Percentiles rank a stretch among this genome's conserved stretches.
Conservation (phyloP, 2,113 vertebrate genomes). For the Sinosuthora webbiana region DNA sequence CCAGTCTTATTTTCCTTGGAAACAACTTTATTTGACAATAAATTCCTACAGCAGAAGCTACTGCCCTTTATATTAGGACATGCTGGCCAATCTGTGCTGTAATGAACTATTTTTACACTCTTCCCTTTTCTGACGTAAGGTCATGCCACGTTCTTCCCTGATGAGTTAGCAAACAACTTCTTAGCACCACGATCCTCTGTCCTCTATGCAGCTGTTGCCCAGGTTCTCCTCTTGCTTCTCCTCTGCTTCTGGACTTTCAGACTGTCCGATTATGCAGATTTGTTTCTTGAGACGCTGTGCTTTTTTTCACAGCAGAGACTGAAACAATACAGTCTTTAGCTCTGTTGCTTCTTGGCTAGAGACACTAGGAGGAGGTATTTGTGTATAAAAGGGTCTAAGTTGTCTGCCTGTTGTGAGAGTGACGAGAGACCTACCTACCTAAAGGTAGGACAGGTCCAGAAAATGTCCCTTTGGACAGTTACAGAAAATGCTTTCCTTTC, state of each 20-base stretch:
- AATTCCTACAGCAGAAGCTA: neutral
- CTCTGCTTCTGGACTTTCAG: neutral
- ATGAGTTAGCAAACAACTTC: neutral
- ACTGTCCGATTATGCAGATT: neutral
- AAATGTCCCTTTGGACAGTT: neutral
- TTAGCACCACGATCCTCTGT: neutral
- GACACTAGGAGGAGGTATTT: neutral
- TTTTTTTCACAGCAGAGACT: neutral
- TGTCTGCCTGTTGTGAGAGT: neutral
- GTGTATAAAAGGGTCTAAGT: neutral
- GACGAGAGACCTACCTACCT: neutral
- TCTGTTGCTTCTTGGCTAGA: neutral
- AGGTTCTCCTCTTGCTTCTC: neutral
- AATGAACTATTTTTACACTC: slow-evolving; percentile 40
- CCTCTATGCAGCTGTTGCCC: neutral
- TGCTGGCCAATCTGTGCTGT: neutral
- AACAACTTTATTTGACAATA: neutral
- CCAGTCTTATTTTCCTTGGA: neutral
- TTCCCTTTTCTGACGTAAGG: neutral
- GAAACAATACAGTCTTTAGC: neutral
- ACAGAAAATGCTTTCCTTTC: neutral
- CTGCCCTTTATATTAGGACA: neutral
- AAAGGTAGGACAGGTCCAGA: neutral
- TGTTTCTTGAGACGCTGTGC: neutral
- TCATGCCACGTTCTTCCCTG: neutral